phyloP scores from a whole-genome alignment of 2,113 vertebrate genomes.

The Pseudorectes ferrugineus region DNA sequence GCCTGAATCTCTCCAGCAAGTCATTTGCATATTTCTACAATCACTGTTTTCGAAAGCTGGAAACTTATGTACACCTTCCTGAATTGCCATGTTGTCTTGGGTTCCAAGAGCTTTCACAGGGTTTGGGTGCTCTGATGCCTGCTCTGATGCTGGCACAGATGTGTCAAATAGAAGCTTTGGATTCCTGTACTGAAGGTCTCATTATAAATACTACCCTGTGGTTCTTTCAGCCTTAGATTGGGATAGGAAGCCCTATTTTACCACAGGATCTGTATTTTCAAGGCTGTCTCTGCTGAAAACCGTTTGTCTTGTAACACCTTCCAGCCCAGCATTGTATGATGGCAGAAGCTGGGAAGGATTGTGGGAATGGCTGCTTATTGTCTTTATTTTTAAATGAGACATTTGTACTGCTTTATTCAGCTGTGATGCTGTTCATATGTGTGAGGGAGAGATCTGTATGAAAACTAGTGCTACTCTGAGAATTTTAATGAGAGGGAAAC shows the following conservation, averaged over 20 bases:
- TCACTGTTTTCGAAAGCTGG: background rate
- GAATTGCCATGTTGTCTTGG: accelerated
- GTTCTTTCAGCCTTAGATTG: background rate
- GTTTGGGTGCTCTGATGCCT: background rate
- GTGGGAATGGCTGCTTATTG: background rate
- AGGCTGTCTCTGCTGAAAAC: background rate
- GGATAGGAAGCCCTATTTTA: background rate
- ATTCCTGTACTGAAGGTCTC: background rate
- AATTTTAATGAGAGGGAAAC: background rate
- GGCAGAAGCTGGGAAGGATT: background rate
- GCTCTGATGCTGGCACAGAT: background rate
- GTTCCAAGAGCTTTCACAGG: background rate
- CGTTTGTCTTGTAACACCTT: background rate
- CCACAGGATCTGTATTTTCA: background rate
- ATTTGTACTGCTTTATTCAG: background rate
- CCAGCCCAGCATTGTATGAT: background rate
- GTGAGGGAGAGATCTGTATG: background rate
- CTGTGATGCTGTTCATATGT: background rate
- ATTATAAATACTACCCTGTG: background rate
- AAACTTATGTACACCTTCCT: background rate
- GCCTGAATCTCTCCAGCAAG: background rate
- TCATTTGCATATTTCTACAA: background rate
- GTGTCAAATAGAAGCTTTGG: background rate
- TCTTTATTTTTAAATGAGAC: background rate
- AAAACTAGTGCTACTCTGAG: background rate